phyloP scores from a whole-genome alignment of 2,113 vertebrate genomes.

The Charina bottae region DNA sequence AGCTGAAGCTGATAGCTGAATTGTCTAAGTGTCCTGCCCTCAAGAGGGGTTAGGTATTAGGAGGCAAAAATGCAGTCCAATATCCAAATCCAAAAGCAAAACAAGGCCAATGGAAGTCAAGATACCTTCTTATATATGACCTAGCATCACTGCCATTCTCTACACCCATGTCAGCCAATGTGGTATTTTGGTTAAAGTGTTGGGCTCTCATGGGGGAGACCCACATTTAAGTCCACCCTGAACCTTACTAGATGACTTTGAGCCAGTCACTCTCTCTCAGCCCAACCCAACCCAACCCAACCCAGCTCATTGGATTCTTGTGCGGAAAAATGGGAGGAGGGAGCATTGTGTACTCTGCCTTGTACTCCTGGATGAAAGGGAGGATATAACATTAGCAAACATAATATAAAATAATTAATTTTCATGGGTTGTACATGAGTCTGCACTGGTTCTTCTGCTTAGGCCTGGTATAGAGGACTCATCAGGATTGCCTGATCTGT shows the following conservation, averaged over 20 bases:
- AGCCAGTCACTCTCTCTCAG: too few relatives aligned
- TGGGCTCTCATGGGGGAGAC: background rate
- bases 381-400: background rate
- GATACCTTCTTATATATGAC: background rate
- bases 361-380: background rate
- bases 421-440: background rate
- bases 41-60: background rate
- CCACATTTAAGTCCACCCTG: background rate
- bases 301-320: background rate
- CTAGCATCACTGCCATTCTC: background rate
- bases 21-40: background rate
- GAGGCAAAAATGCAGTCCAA: background rate
- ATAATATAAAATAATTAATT: background rate
- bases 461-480: background rate
- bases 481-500: background rate
- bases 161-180: background rate
- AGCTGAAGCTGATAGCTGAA: background rate
- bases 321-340: background rate
- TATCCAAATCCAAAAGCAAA: background rate
- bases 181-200: background rate
- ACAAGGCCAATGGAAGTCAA: background rate
- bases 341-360: background rate
- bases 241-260: background rate
- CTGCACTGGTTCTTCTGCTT: background rate
- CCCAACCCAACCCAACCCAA: background rate